Conservation (phyloP, 2,888 invertebrate genomes). For the Diloba caeruleocephala region DNA sequence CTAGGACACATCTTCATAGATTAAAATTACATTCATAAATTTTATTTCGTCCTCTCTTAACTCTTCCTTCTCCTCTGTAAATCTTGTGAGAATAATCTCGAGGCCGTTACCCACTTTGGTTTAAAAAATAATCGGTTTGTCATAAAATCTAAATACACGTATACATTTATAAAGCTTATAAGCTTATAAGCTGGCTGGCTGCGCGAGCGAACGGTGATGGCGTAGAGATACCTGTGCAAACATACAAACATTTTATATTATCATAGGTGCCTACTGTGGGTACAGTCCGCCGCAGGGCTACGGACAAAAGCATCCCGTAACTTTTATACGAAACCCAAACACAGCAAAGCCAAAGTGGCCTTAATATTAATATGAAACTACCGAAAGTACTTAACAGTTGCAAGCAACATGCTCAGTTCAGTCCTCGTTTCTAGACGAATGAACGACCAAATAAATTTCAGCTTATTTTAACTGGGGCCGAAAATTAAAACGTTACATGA, state of each 20-base stretch:
- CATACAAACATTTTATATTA: slow-evolving; percentile 22
- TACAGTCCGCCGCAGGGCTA: slow-evolving; percentile 18
- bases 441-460: slow-evolving; percentile 38
- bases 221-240: slow-evolving; percentile 24
- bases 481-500: no score
- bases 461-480: slow-evolving; percentile 40
- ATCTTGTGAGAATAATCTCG: slow-evolving; percentile 24
- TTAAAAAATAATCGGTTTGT: slow-evolving; percentile 6
- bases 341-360: slow-evolving; percentile 13
- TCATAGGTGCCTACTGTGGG: slow-evolving; percentile 21
- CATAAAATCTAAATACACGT: no score
- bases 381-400: slow-evolving; percentile 8
- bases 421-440: slow-evolving; percentile 15
- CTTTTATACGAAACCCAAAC: slow-evolving; percentile 26
- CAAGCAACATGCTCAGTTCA: slow-evolving; percentile 7
- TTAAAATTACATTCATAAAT: slow-evolving; percentile 4
- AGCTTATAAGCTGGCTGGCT: slow-evolving; percentile 11
- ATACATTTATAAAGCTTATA: slow-evolving; percentile 15
- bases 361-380: slow-evolving; percentile 12
- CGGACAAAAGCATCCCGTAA: slow-evolving; percentile 14
- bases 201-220: not conserved
- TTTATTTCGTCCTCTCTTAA: not conserved
- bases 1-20: slow-evolving; percentile 10
- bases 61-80: slow-evolving; percentile 7
- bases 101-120: slow-evolving; percentile 7